Evolutionary conservation across 2,888 invertebrate species (phyloP).

Genomic region (Cerastoderma edule): DNA sequence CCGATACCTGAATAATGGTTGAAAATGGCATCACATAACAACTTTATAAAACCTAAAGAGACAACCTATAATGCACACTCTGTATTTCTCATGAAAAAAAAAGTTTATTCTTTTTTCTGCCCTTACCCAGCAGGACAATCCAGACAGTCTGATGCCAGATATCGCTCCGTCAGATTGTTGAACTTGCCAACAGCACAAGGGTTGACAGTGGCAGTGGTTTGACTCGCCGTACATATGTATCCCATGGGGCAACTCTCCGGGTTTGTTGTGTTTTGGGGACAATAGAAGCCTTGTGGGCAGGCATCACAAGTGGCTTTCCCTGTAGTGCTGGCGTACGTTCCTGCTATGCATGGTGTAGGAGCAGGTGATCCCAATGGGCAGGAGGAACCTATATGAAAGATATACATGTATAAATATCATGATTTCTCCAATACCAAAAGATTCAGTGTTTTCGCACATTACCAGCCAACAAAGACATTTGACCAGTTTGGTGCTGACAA

Average conservation of each 20-base stretch:
- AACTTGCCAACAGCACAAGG: conserved; percentile 79
- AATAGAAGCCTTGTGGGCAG: conserved; percentile 80
- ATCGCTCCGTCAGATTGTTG: conserved; percentile 78
- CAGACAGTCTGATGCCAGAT: conserved; percentile 67
- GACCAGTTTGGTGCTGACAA: no score
- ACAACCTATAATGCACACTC: no score
- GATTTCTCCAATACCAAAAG: neutral
- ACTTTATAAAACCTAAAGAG: no score
- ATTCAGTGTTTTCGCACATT: neutral
- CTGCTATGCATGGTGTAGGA: conserved; percentile 73
- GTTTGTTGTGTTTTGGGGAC: conserved; percentile 75
- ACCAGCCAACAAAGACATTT: neutral
- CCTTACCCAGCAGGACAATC: conserved; percentile 79
- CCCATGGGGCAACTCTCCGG: conserved; percentile 79
- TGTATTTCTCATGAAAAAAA: no score
- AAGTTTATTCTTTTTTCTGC: no score
- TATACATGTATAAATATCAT: neutral
- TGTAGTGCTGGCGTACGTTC: conserved; percentile 71
- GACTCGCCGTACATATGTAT: conserved; percentile 72
- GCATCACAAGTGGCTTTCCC: conserved; percentile 68
- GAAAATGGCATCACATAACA: no score
- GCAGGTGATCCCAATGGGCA: conserved; percentile 72
- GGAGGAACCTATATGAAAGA: conserved; percentile 69
- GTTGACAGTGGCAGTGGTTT: conserved; percentile 52
- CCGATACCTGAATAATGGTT: no score